Conservation (phyloP, 2,113 vertebrate genomes). For the Notarius quadriscutis region DNA sequence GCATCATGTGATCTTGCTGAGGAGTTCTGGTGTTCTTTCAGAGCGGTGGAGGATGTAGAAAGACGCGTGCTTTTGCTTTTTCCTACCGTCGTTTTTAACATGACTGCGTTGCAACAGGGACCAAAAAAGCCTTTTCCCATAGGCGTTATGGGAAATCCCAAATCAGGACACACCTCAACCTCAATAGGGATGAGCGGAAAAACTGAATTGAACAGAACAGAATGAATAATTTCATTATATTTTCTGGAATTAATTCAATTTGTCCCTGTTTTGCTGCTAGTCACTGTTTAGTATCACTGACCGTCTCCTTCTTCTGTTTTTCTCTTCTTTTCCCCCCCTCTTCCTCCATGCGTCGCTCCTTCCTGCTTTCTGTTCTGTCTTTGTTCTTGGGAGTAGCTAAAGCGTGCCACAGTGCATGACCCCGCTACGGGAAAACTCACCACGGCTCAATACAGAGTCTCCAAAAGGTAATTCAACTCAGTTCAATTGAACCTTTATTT, state of each 20-base stretch:
- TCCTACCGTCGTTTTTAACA: slow-evolving; percentile 3
- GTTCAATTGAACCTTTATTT: neutral
- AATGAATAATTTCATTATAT: neutral
- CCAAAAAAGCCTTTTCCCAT: neutral
- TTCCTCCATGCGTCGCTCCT: slow-evolving; percentile 3
- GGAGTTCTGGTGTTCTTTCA: slow-evolving; percentile 13
- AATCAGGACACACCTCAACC: neutral
- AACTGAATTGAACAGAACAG: neutral
- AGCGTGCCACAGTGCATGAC: slow-evolving; percentile 97
- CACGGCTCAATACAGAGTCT: slow-evolving; percentile 97
- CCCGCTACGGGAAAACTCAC: slow-evolving; percentile 94
- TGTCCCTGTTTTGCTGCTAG: slow-evolving; percentile 41
- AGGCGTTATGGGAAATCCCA: slow-evolving; percentile 6
- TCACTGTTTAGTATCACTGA: slow-evolving; percentile 54
- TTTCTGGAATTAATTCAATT: neutral
- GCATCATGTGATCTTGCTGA: slow-evolving; percentile 41
- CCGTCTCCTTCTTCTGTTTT: slow-evolving; percentile 56
- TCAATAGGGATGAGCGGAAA: neutral
- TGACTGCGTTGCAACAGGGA: slow-evolving; percentile 39
- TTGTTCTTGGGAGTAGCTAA: slow-evolving; percentile 81
- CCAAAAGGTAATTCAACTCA: slow-evolving; percentile 91
- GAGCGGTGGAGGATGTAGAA: neutral
- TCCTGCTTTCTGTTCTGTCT: slow-evolving; percentile 28
- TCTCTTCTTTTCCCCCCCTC: slow-evolving; percentile 6
- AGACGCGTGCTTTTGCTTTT: slow-evolving; percentile 5